phyloP scores from a whole-genome alignment of 2,888 invertebrate species.

The Adelognathus sp. region DNA sequence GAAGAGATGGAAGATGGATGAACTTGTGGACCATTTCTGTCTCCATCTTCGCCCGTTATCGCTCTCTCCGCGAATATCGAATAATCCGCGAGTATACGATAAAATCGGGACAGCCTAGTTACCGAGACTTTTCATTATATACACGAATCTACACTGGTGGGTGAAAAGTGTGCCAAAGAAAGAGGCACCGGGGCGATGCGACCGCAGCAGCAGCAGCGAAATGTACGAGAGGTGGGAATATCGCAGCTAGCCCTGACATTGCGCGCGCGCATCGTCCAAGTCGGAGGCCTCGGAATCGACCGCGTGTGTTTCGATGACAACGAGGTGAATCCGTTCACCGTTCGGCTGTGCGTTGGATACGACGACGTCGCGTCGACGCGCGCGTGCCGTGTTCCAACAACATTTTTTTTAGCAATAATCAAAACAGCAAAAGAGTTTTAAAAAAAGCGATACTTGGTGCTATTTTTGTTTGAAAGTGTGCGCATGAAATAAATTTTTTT shows the following conservation, averaged over 20 bases:
- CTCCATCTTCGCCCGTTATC: no score
- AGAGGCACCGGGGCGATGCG: slow-evolving; percentile 36
- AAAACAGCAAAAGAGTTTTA: not conserved
- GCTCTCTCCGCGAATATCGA: no score
- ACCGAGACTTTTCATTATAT: slow-evolving; percentile 25
- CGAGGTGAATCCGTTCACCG: slow-evolving; percentile 63
- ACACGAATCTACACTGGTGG: slow-evolving; percentile 14
- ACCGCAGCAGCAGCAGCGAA: slow-evolving; percentile 26
- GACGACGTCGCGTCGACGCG: not conserved
- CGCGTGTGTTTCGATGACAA: slow-evolving; percentile 63
- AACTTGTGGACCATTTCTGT: no score
- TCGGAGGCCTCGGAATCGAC: slow-evolving; percentile 65
- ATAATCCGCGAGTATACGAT: not conserved
- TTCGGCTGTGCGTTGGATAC: slow-evolving; percentile 4
- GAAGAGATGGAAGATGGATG: no score
- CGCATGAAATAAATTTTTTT: not conserved
- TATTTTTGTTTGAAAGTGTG: not conserved
- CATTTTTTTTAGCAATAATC: not conserved
- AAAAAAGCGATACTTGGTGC: not conserved
- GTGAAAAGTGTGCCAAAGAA: slow-evolving; percentile 58
- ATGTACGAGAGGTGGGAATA: slow-evolving; percentile 56
- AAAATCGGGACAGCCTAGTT: slow-evolving; percentile 65
- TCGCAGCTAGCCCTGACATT: slow-evolving; percentile 77
- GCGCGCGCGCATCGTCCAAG: slow-evolving; percentile 67
- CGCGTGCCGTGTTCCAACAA: not conserved